These are phyloP conservation scores for Vespertilio murinus DNA, from an alignment of 2,797 vertebrate genomes.

Conservation along the genomic window DNA sequence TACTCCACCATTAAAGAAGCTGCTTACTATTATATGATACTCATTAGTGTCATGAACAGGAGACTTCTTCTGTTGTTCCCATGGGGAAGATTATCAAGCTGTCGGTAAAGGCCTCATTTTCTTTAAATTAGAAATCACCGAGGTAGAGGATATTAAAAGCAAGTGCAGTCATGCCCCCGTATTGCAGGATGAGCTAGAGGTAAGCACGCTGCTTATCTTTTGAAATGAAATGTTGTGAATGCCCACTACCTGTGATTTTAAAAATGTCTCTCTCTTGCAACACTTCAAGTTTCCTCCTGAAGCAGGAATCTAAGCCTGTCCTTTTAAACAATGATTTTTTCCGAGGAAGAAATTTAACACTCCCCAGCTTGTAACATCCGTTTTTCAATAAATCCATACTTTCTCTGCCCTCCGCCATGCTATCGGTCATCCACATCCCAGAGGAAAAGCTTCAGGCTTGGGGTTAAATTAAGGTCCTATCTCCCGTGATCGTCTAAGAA, in stretches of 20 bases:
- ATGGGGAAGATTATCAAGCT: slow-evolving; percentile 82
- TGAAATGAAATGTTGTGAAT: slow-evolving; percentile 61
- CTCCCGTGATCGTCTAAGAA: slow-evolving; percentile 82
- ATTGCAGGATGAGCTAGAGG: slow-evolving; percentile 43
- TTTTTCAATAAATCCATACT: slow-evolving; percentile 83
- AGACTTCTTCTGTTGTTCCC: slow-evolving; percentile 79
- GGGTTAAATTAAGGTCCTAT: slow-evolving; percentile 86
- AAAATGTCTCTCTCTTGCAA: slow-evolving; percentile 51
- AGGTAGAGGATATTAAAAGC: slow-evolving; percentile 64
- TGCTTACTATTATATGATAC: slow-evolving; percentile 61
- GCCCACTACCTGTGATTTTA: slow-evolving; percentile 40
- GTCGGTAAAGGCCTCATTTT: slow-evolving; percentile 79
- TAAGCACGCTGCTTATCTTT: neutral
- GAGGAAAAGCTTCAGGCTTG: slow-evolving; percentile 81
- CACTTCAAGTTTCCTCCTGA: slow-evolving; percentile 44
- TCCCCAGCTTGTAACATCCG: slow-evolving; percentile 65
- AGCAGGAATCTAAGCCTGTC: slow-evolving; percentile 71
- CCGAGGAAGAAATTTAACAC: slow-evolving; percentile 78
- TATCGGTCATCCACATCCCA: slow-evolving; percentile 82
- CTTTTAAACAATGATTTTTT: slow-evolving; percentile 83
- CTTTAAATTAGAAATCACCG: slow-evolving; percentile 81
- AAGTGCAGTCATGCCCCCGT: slow-evolving; percentile 33
- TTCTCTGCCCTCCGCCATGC: slow-evolving; percentile 74
- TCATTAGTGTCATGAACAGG: slow-evolving; percentile 79
- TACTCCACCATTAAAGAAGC: slow-evolving; percentile 75